Percentiles rank a stretch among this genome's conserved stretches.
Conservation (phyloP, 2,888 invertebrate species). For the Portevinia maculata region DNA sequence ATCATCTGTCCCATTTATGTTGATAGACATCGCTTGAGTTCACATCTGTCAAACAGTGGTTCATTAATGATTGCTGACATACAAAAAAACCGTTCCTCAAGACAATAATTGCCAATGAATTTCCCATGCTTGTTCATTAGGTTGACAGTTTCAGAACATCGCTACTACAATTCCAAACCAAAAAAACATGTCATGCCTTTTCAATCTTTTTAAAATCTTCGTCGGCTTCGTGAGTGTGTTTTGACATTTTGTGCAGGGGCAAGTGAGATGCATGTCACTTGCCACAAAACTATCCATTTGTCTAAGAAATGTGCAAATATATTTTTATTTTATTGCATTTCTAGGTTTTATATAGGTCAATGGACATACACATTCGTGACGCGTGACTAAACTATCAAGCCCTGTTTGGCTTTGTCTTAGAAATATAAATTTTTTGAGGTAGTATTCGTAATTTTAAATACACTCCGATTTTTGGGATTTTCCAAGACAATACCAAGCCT, state of each 20-base stretch:
- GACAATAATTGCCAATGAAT: constrained; percentile 20
- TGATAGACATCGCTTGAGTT: no score
- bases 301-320: no score
- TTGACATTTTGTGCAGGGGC: constrained; percentile 32
- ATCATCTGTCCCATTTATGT: no score
- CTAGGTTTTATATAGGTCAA: constrained; percentile 68
- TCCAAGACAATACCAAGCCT: constrained; percentile 33
- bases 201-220: constrained; percentile 27
- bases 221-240: constrained; percentile 13
- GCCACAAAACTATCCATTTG: constrained; percentile 25
- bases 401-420: not conserved
- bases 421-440: not conserved
- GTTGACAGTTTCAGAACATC: constrained; percentile 41
- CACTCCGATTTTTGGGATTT: constrained; percentile 64
- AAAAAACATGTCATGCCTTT: constrained; percentile 25
- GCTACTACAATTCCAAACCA: not conserved
- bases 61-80: not conserved
- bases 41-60: not conserved
- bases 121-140: constrained; percentile 2
- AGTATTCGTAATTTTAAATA: constrained; percentile 24
- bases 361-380: constrained; percentile 37
- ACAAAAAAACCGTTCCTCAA: not conserved
- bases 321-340: no score
- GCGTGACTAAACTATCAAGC: constrained; percentile 64
- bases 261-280: constrained; percentile 42